Base-by-base conservation (phyloP, 2,113 vertebrate genomes). In the Abramis brama region DNA sequence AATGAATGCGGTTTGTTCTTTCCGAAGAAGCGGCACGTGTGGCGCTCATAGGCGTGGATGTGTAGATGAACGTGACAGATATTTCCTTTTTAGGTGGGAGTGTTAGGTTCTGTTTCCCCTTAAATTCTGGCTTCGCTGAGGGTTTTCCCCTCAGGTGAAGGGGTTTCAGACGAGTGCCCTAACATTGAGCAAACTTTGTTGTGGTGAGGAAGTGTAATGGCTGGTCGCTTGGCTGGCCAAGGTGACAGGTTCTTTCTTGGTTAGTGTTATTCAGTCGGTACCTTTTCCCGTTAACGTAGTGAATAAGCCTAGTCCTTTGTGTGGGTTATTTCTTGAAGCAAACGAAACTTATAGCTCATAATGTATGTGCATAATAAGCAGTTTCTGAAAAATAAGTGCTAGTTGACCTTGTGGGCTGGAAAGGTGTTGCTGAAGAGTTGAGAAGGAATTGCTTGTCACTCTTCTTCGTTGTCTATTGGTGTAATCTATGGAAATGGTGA, bases 41-140 rank as follows among this genome's bases (percentile, higher is more conserved):
- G 79, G 15, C 23, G 3, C n/a, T 64, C 23, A 12, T 19, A 80
- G 79, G 79, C 17, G 79, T 64, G 79, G 59, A 80, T 80, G 36
- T 25, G 27, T 45, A 52, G 62, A 82, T 82, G 79, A 82, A 82
- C 25, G 62, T 82, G 79, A 82, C 62, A 6, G 79, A 70, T 50
- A 70, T 70, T 66, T 82, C 79, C 79, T 82, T 82, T 82, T 70
- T 52, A 52, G 62, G 79, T 82, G 59, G 79, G 39, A 68, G 43
- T 50, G 25, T 68, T 52, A 52, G 19, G 6, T 82, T 70, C 19
- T 12, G 17, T 82, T 70, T 82, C 79, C 60, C 64, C 62, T 68
- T 50, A 50, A 30, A 50, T 68, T 82, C 27, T 82, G 62, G 62
- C 45, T 50, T 68, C 11, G 36, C 45, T 27, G 6, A 82, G 79